A percentile compares a stretch with the other conserved stretches of the same genome.
Evolutionary conservation across 2,888 invertebrate genomes (phyloP).

Genomic region (Cylloceria caligata): DNA sequence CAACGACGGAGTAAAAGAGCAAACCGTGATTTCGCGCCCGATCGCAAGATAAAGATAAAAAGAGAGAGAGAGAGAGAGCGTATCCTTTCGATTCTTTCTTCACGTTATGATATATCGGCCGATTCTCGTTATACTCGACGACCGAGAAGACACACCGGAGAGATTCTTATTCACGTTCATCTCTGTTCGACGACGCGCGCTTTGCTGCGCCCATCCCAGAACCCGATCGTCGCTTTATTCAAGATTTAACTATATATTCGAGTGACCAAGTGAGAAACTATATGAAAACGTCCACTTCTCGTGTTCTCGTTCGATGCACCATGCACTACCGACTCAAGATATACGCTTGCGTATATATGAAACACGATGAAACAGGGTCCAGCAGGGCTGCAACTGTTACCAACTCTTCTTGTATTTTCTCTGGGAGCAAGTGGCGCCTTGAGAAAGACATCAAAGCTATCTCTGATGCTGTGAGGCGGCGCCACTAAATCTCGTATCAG

Average conservation of each 20-base stretch:
- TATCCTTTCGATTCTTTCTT: conserved; percentile 19
- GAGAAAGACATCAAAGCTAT: not conserved
- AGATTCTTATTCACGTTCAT: conserved; percentile 37
- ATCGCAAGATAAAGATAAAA: no score
- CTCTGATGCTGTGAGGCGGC: not conserved
- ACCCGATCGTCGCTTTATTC: conserved; percentile 43
- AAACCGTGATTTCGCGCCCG: conserved; percentile 49
- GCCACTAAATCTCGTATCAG: no score
- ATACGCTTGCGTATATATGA: not conserved
- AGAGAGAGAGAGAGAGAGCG: no score
- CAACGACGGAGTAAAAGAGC: not conserved
- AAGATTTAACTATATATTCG: conserved; percentile 8
- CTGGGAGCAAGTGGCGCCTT: not conserved
- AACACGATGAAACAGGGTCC: conserved; percentile 1
- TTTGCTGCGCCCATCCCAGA: conserved; percentile 59
- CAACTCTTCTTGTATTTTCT: no score
- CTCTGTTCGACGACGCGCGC: conserved; percentile 55
- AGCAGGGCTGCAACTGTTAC: conserved; percentile 23
- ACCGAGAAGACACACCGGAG: conserved; percentile 31
- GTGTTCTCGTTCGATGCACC: not conserved
- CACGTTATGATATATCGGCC: conserved; percentile 18
- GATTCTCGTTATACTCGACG: conserved; percentile 2
- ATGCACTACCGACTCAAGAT: not conserved
- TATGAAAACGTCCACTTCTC: conserved; percentile 37
- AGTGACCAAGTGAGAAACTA: conserved; percentile 24